Conservation (phyloP, 2,888 invertebrate genomes). For the Cephonodes hylas region DNA sequence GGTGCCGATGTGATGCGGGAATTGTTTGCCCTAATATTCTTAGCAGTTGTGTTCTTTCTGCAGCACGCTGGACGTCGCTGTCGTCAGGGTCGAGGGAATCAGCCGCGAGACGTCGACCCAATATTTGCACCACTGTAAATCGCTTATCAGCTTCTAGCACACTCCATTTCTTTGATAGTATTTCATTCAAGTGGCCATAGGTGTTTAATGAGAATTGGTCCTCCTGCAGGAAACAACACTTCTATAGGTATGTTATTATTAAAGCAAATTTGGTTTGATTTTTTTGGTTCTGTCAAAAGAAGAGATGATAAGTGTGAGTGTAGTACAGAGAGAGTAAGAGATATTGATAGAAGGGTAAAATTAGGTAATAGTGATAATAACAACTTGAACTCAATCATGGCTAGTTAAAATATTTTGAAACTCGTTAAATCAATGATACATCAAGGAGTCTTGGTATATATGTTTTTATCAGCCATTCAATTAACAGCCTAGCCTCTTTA, state of each 20-base stretch:
- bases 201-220: constrained; percentile 7
- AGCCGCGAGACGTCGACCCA: constrained; percentile 12
- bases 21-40: not conserved
- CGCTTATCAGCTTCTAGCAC: constrained; percentile 9
- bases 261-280: too few species aligned
- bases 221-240: not conserved
- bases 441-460: too few species aligned
- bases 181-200: constrained; percentile 18
- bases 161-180: constrained; percentile 14
- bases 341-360: too few species aligned
- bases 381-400: not conserved
- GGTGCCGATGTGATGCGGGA: constrained; percentile 12
- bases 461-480: too few species aligned
- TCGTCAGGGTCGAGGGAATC: constrained; percentile 10
- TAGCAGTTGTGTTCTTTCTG: too few species aligned
- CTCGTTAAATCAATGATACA: too few species aligned
- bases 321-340: too few species aligned
- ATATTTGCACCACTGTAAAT: constrained; percentile 13
- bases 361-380: too few species aligned
- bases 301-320: too few species aligned
- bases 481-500: too few species aligned
- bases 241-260: too few species aligned
- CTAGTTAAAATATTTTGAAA: not conserved
- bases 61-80: not conserved
- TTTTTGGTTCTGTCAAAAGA: too few species aligned